phyloP scores from a whole-genome alignment of 2,797 vertebrate species.

The Heteromormyrus szaboi region DNA sequence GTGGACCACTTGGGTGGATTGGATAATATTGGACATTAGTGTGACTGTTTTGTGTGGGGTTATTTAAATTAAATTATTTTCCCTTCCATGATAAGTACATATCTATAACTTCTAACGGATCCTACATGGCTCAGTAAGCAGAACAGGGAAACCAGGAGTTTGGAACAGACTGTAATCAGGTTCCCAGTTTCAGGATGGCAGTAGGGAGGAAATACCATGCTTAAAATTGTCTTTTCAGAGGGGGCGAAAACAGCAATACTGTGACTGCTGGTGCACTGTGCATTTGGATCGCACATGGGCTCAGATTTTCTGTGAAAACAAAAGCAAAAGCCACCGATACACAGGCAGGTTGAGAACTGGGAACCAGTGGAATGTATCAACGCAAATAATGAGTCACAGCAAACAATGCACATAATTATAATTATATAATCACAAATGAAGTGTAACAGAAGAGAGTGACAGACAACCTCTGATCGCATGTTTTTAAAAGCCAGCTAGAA shows the following conservation, averaged over 20 bases:
- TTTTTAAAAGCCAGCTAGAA: background rate
- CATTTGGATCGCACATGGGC: background rate
- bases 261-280: background rate
- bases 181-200: background rate
- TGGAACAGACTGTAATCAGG: background rate
- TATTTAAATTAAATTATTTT: background rate
- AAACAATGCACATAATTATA: background rate
- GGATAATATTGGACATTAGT: background rate
- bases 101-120: background rate
- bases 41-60: background rate
- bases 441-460: background rate
- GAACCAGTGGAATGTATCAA: background rate
- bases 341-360: background rate
- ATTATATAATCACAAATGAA: conserved; percentile 4
- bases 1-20: background rate
- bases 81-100: background rate
- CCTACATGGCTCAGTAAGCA: background rate
- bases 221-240: background rate
- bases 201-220: background rate
- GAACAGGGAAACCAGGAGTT: background rate
- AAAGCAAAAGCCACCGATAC: background rate
- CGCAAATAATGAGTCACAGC: background rate
- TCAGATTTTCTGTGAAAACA: background rate
- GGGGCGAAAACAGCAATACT: background rate
- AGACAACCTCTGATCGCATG: background rate